Percentiles rank a stretch among this genome's conserved stretches.
These are phyloP conservation scores for Ceratotherium simum DNA, from an alignment of 2,113 vertebrate species.

Conservation along the genomic window DNA sequence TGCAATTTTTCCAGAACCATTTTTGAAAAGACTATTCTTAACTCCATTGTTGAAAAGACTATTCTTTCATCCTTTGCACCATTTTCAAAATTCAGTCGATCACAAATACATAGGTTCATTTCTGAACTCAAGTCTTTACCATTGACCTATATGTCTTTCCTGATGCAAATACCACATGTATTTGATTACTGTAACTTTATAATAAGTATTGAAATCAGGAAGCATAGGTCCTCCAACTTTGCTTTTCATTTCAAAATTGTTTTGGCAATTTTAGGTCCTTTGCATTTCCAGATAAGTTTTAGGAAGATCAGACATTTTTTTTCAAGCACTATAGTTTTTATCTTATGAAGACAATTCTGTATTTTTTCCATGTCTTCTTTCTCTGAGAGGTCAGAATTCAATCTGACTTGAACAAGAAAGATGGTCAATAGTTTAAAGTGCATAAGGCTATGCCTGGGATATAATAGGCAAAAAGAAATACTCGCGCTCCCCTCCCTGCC, in stretches of 20 bases:
- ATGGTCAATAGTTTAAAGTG: background rate
- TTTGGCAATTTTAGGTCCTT: background rate
- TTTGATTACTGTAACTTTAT: background rate
- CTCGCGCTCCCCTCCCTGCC: background rate
- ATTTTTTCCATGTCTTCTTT: background rate
- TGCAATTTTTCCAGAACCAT: background rate
- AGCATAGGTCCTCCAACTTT: background rate
- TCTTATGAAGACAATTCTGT: background rate
- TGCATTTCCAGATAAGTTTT: conserved; percentile 38
- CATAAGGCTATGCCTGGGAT: background rate
- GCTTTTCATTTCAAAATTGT: background rate
- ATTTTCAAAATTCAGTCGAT: conserved; percentile 23
- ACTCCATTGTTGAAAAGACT: background rate
- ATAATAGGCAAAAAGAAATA: background rate
- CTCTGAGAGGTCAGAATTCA: conserved; percentile 7
- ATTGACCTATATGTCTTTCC: background rate
- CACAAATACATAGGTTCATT: background rate
- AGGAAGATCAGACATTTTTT: background rate
- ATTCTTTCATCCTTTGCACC: background rate
- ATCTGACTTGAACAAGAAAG: background rate
- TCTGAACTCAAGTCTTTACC: background rate
- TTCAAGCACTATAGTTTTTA: background rate
- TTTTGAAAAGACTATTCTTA: background rate
- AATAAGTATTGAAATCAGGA: background rate
- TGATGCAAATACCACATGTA: background rate